Evolutionary conservation across 2,797 vertebrate genomes (phyloP).

Genomic region (Cygnus olor): DNA sequence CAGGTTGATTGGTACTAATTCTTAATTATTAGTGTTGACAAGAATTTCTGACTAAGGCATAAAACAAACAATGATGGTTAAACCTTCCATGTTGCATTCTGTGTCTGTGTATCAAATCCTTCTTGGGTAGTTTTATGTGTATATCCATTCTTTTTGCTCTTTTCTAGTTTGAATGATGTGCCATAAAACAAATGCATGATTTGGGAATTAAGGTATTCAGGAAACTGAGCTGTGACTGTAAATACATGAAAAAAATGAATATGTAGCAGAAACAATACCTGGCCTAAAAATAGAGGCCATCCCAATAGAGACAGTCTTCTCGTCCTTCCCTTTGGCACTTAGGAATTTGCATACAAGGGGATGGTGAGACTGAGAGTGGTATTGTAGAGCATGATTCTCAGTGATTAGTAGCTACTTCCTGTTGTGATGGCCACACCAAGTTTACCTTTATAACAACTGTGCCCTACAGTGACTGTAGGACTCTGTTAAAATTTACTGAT

Average conservation of each 20-base stretch:
- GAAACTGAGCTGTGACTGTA: not conserved
- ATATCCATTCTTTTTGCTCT: not conserved
- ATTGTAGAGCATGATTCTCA: not conserved
- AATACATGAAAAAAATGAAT: not conserved
- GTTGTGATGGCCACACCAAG: not conserved
- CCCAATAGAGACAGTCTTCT: not conserved
- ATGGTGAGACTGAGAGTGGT: not conserved
- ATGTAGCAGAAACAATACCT: not conserved
- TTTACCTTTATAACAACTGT: not conserved
- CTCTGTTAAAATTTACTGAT: not conserved
- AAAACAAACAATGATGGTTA: not conserved
- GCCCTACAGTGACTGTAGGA: not conserved
- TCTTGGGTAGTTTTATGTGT: not conserved
- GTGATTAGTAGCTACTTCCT: not conserved
- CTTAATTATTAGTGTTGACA: not conserved
- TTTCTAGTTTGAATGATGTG: not conserved
- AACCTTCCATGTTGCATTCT: not conserved
- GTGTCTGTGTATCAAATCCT: not conserved
- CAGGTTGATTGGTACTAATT: not conserved
- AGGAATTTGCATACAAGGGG: not conserved
- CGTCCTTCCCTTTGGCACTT: not conserved
- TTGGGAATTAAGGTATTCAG: not conserved
- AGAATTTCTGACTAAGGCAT: not conserved
- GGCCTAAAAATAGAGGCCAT: not conserved
- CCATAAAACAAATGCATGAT: fast-evolving